Percentiles rank a stretch among this genome's conserved stretches.
Conservation (phyloP, 2,888 invertebrate species). For the Mesodorylaimus sp. region DNA sequence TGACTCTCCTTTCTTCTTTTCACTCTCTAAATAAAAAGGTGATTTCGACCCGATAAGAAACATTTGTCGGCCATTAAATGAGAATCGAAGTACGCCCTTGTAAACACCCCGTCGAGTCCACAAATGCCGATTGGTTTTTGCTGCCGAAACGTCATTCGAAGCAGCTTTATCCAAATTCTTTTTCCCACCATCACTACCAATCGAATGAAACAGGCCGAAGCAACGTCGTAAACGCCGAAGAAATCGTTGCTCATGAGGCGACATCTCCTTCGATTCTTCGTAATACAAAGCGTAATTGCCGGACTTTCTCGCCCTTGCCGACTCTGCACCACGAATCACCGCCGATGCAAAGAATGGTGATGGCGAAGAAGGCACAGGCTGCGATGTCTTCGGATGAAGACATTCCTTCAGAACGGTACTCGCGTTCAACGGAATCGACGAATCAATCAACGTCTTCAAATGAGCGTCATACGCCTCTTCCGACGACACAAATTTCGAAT, state of each 20-base stretch:
- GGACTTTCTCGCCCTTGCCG: not conserved
- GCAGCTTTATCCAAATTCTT: not conserved
- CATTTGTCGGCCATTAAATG: not conserved
- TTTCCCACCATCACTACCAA: not conserved
- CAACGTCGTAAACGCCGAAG: slow-evolving; percentile 5
- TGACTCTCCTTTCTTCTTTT: too few relatives aligned
- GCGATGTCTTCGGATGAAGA: too few relatives aligned
- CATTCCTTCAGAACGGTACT: too few relatives aligned
- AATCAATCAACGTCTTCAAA: too few relatives aligned
- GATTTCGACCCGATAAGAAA: slow-evolving; percentile 1
- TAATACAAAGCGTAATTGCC: not conserved
- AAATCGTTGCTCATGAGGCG: not conserved
- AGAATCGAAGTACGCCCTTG: slow-evolving; percentile 4
- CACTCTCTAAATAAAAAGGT: too few relatives aligned
- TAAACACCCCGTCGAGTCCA: not conserved
- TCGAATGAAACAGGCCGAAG: slow-evolving; percentile 11
- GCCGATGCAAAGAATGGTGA: not conserved
- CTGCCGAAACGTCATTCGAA: not conserved
- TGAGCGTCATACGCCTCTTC: too few relatives aligned
- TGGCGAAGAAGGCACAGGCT: not conserved
- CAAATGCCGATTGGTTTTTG: not conserved
- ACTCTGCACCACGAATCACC: not conserved
- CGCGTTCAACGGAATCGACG: too few relatives aligned
- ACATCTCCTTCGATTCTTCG: not conserved
- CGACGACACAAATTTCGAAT: too few relatives aligned